Conservation (phyloP, 2,113 vertebrate species). For the Fukomys damarensis region DNA sequence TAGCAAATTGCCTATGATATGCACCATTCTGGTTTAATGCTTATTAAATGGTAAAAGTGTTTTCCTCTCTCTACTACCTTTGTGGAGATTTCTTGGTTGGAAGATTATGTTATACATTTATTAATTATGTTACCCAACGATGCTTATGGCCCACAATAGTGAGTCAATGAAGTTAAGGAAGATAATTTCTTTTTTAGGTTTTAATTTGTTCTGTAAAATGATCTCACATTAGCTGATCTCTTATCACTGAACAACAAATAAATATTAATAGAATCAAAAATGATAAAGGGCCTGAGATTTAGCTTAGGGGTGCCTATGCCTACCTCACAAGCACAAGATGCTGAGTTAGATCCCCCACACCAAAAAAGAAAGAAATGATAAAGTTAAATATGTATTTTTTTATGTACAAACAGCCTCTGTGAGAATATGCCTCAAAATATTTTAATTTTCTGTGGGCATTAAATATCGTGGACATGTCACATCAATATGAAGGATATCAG, state of each 20-base stretch:
- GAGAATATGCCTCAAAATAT: constrained; percentile 7
- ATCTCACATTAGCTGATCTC: background rate
- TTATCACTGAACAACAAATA: constrained; percentile 9
- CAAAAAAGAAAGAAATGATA: too few species aligned
- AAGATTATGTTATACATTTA: constrained; percentile 1
- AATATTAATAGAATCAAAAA: constrained; percentile 44
- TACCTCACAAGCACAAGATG: too few species aligned
- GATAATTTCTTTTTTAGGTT: background rate
- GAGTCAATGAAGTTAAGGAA: background rate
- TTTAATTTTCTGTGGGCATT: constrained; percentile 27
- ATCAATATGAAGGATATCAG: constrained; percentile 24
- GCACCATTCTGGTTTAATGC: background rate
- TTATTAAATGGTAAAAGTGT: background rate
- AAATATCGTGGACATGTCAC: background rate
- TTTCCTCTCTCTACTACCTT: constrained; percentile 25
- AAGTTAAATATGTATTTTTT: constrained; percentile 11
- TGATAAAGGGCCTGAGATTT: too few species aligned
- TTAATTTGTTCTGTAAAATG: constrained; percentile 44
- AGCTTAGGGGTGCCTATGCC: too few species aligned
- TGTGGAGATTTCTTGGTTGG: background rate
- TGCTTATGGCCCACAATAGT: background rate
- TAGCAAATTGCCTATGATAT: background rate
- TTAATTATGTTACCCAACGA: constrained; percentile 18
- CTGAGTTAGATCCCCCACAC: too few species aligned
- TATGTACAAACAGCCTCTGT: background rate